Percentiles rank a stretch among this genome's conserved stretches.
These are phyloP conservation scores for Alauda arvensis DNA, from an alignment of 2,797 vertebrate genomes.

Conservation along the genomic window DNA sequence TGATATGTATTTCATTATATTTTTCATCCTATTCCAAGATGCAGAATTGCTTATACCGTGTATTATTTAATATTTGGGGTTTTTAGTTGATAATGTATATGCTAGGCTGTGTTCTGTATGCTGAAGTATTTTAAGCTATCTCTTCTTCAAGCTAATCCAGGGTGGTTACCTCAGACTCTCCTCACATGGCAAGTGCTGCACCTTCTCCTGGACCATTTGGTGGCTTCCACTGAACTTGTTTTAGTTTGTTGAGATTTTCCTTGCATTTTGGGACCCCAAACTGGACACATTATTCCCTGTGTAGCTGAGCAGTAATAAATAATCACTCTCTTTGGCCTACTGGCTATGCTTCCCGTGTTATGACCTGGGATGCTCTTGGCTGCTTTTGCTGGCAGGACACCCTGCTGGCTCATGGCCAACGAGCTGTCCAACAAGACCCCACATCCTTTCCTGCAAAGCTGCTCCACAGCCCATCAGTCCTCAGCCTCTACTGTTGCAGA, in stretches of 20 bases:
- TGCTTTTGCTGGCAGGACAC: neutral
- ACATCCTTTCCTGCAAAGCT: neutral
- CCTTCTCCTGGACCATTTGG: neutral
- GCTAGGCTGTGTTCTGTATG: neutral
- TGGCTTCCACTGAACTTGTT: neutral
- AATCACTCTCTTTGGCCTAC: neutral
- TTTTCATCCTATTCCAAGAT: constrained; percentile 7
- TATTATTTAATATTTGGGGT: neutral
- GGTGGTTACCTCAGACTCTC: neutral
- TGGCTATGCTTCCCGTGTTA: neutral
- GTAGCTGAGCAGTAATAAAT: neutral
- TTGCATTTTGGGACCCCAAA: neutral
- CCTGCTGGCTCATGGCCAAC: neutral
- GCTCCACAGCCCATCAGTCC: neutral
- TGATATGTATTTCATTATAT: constrained; percentile 1
- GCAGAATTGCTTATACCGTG: neutral
- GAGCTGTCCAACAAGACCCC: neutral
- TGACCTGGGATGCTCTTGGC: neutral
- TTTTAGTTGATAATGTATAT: neutral
- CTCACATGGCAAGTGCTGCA: neutral
- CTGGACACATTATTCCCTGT: accelerated
- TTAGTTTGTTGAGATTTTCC: neutral
- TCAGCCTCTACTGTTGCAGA: neutral
- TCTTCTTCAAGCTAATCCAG: neutral
- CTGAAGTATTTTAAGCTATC: neutral